Conservation (phyloP, 2,797 vertebrate species). For the Sebastes steindachneri region DNA sequence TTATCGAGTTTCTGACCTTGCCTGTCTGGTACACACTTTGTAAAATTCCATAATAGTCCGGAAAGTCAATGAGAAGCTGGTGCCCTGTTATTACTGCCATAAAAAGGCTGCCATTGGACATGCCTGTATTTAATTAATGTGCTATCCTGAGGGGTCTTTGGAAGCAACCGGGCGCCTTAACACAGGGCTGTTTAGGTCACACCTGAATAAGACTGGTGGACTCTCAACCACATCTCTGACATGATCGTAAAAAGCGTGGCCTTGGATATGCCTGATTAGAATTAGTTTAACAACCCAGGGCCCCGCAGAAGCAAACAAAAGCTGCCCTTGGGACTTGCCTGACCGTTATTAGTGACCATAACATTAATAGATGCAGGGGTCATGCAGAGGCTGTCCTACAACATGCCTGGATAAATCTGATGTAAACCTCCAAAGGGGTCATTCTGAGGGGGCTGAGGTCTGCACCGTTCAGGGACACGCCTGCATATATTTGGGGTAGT, state of each 20-base stretch:
- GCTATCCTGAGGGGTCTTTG: background rate
- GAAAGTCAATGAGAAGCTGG: background rate
- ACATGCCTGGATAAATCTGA: slow-evolving; percentile 1
- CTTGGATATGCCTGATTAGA: slow-evolving; percentile 32
- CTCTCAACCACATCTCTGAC: background rate
- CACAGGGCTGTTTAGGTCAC: background rate
- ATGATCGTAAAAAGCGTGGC: background rate
- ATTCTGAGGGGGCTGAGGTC: slow-evolving; percentile 2
- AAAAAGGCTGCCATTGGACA: background rate
- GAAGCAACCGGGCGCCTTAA: background rate
- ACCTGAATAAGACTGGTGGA: background rate
- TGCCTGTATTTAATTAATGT: slow-evolving; percentile 22
- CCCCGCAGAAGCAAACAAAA: slow-evolving; percentile 15
- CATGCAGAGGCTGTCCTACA: slow-evolving; percentile 4
- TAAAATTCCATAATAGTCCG: slow-evolving; percentile 3
- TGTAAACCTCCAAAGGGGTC: slow-evolving; percentile 23
- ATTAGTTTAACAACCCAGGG: slow-evolving; percentile 34
- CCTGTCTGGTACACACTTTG: background rate
- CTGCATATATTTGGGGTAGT: slow-evolving; percentile 3
- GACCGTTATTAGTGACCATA: slow-evolving; percentile 23
- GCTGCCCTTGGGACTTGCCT: slow-evolving; percentile 20
- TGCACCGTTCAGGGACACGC: slow-evolving; percentile 3
- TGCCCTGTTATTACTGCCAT: slow-evolving; percentile 6
- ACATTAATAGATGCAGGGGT: slow-evolving; percentile 9
- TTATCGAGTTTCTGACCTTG: background rate